Evolutionary conservation across 2,888 invertebrate genomes (phyloP).

Genomic region (Dermolepida albohirtum): DNA sequence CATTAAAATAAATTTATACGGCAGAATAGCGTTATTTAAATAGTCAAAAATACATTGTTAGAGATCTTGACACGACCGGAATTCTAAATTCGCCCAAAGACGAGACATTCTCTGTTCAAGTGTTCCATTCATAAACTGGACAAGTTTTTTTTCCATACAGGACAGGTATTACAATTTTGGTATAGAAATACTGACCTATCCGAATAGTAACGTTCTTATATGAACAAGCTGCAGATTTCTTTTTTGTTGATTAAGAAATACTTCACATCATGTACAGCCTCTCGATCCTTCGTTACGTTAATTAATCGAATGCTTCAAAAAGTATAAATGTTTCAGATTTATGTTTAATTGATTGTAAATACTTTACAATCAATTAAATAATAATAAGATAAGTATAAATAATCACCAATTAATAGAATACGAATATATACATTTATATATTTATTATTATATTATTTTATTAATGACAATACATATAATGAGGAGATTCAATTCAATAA

Average conservation of each 20-base stretch:
- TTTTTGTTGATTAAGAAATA: constrained; percentile 35
- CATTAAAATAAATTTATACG: constrained; percentile 44
- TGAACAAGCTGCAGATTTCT: constrained; percentile 24
- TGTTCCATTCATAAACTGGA: constrained; percentile 41
- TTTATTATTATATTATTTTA: too few relatives aligned
- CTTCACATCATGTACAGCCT: constrained; percentile 21
- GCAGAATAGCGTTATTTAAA: constrained; percentile 41
- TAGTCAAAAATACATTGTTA: constrained; percentile 44
- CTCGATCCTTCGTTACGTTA: background rate
- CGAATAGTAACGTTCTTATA: constrained; percentile 18
- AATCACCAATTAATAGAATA: too few relatives aligned
- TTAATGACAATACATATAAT: too few relatives aligned
- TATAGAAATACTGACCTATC: constrained; percentile 37
- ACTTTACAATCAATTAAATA: too few relatives aligned
- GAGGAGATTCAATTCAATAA: too few relatives aligned
- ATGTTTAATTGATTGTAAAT: constrained; percentile 5
- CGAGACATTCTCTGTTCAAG: constrained; percentile 26
- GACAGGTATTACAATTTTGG: constrained; percentile 37
- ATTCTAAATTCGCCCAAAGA: constrained; percentile 37
- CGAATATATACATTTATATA: too few relatives aligned
- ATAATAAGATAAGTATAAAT: too few relatives aligned
- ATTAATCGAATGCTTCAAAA: constrained; percentile 17
- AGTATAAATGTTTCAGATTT: constrained; percentile 3
- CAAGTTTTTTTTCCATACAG: constrained; percentile 21
- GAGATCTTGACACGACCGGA: constrained; percentile 38